A percentile compares a stretch with the other conserved stretches of the same genome.
These are phyloP conservation scores for Drosophila nigrodunni DNA, from an alignment of 1,140 invertebrate genomes.

Conservation along the genomic window DNA sequence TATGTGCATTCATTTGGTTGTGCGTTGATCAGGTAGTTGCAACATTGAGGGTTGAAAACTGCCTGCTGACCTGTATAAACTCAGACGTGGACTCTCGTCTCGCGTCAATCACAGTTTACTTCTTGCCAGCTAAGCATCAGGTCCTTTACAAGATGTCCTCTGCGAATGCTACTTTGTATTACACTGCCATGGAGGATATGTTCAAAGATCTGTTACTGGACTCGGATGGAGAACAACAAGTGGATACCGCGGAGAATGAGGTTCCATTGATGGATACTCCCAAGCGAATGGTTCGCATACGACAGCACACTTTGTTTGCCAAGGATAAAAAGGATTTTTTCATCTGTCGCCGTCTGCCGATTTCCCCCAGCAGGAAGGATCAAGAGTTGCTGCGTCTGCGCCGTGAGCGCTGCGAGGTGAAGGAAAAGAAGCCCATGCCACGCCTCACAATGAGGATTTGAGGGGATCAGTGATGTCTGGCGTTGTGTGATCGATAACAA, in stretches of 20 bases:
- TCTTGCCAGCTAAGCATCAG: slow-evolving; percentile 55
- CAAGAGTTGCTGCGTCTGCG: slow-evolving; percentile 37
- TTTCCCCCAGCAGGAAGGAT: slow-evolving; percentile 34
- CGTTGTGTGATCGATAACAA: slow-evolving; percentile 35
- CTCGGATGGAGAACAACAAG: slow-evolving; percentile 20
- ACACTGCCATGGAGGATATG: slow-evolving; percentile 60
- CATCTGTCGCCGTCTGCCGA: slow-evolving; percentile 47
- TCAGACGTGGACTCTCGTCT: slow-evolving; percentile 29
- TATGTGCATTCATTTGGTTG: neutral
- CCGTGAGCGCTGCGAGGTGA: slow-evolving; percentile 22
- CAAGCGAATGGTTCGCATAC: slow-evolving; percentile 54
- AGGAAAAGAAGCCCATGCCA: slow-evolving; percentile 24
- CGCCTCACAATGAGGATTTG: slow-evolving; percentile 55
- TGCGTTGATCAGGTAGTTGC: slow-evolving; percentile 54
- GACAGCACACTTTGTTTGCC: slow-evolving; percentile 58
- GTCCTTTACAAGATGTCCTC: slow-evolving; percentile 58
- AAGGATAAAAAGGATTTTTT: slow-evolving; percentile 46
- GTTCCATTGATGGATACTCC: slow-evolving; percentile 43
- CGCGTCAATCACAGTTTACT: slow-evolving; percentile 66
- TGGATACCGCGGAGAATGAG: neutral
- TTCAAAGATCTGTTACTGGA: slow-evolving; percentile 54
- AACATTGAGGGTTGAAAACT: slow-evolving; percentile 56
- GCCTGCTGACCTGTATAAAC: slow-evolving; percentile 29
- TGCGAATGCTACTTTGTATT: slow-evolving; percentile 57
- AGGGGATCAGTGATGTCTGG: neutral